Evolutionary conservation across 2,888 invertebrate species (phyloP).

Genomic region (Leucophenga montana): DNA sequence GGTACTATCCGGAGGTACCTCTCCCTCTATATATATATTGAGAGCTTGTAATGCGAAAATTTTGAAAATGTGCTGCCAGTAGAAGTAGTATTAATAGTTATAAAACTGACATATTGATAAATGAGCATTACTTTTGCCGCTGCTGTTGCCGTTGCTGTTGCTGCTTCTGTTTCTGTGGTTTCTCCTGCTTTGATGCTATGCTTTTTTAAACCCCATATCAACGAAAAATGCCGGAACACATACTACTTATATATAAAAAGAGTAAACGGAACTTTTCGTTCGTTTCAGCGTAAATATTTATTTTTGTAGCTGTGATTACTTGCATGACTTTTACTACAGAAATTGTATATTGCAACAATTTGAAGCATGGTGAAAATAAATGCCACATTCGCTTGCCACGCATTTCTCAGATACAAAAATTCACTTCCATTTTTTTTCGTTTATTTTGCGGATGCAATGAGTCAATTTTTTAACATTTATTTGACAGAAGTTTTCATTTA

Average conservation of each 20-base stretch:
- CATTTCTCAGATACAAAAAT: background rate
- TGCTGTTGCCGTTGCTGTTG: background rate
- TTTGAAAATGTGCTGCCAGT: conserved; percentile 17
- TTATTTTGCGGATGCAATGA: too few relatives aligned
- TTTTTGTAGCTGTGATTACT: conserved; percentile 61
- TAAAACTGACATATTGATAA: conserved; percentile 70
- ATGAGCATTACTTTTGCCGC: conserved; percentile 47
- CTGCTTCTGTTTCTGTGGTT: background rate
- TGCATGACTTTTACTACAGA: conserved; percentile 24
- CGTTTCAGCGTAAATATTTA: conserved; percentile 30
- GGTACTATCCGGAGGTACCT: conserved; percentile 19
- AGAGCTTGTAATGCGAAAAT: too few relatives aligned
- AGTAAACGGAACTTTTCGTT: background rate
- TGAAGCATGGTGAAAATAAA: background rate
- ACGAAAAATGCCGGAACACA: background rate
- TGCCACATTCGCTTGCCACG: conserved; percentile 8
- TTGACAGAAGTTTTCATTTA: conserved; percentile 64
- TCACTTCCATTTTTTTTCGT: conserved; percentile 32
- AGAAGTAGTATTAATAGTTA: conserved; percentile 62
- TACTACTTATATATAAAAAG: too few relatives aligned
- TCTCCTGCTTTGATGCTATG: too few relatives aligned
- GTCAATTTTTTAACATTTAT: conserved; percentile 68
- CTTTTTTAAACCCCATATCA: too few relatives aligned
- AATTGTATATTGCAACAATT: background rate
- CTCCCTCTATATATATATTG: conserved; percentile 1